Percentiles rank a stretch among this genome's conserved stretches.
These are phyloP conservation scores for Luidia sarsii DNA, from an alignment of 53 echinoderm and acorn worm species.

Conservation along the genomic window DNA sequence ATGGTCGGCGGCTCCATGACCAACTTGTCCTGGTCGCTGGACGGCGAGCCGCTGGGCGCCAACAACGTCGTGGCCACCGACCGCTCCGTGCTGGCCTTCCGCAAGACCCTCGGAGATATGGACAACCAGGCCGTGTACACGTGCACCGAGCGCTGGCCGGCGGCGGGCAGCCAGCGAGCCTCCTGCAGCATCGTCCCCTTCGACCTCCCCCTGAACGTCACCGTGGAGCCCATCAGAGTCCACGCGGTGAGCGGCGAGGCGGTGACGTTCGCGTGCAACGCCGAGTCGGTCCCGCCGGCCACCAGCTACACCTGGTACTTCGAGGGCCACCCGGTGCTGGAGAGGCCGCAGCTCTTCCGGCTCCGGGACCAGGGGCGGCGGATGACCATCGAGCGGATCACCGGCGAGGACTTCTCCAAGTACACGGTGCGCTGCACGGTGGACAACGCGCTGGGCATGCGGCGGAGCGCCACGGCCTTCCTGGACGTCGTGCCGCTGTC, in stretches of 20 bases:
- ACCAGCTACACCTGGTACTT: conserved; percentile 73
- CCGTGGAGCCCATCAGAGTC: conserved; percentile 41
- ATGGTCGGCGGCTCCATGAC: conserved; percentile 43
- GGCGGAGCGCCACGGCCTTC: conserved; percentile 58
- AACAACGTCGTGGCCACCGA: conserved; percentile 32
- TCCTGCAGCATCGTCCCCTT: conserved; percentile 75
- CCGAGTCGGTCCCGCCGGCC: conserved; percentile 71
- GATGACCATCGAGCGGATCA: conserved; percentile 50
- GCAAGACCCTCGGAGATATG: conserved; percentile 57
- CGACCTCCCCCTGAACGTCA: conserved; percentile 80
- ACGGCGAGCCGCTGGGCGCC: conserved; percentile 26
- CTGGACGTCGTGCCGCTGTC: conserved; percentile 42
- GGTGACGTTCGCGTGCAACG: conserved; percentile 55
- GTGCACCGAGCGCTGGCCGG: conserved; percentile 76
- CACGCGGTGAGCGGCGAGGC: conserved; percentile 54
- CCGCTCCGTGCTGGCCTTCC: conserved; percentile 57
- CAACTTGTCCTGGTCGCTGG: conserved; percentile 60
- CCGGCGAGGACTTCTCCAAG: conserved; percentile 34
- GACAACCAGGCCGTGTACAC: conserved; percentile 84
- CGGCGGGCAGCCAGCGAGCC: conserved; percentile 51
- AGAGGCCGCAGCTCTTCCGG: conserved; percentile 67
- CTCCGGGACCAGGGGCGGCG: conserved; percentile 59
- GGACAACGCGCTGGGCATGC: conserved; percentile 37
- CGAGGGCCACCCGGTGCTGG: conserved; percentile 75
- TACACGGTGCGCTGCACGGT: conserved; percentile 67